Base-by-base conservation (phyloP, 2,113 vertebrate species). In the Lepus europaeus region DNA sequence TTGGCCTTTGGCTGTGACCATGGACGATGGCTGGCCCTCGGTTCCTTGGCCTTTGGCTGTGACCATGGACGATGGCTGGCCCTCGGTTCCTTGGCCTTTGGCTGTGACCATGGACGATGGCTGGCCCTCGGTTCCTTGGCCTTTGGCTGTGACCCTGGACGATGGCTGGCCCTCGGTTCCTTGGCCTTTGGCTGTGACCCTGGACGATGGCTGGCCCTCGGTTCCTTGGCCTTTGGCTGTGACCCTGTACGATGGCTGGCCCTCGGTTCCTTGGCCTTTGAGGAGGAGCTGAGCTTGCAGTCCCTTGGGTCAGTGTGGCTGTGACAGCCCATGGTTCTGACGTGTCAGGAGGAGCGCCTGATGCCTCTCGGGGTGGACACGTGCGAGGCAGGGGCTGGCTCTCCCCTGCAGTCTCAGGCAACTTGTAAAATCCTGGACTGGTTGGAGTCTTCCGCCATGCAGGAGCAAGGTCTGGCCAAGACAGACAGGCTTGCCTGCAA, bases 391-490 rank as follows among this genome's bases (percentile, higher is more conserved):
- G 61, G 64, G 53, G n/a, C 78, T 89, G 0, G 19, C 39, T 33
- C 33, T 66, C 25, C 53, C 70, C 82, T 56, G 31, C 49, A 39
- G 4, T 33, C 25, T 72, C 74, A 91, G n/a, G 59, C 82, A 70
- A n/a, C 76, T 83, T 88, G 91, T 83, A 45, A 77, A 89, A 53
- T 56, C 23, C 77, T 56, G 79, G 16, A 22, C 76, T 39, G 7
- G 14, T 8, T 39, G 23, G 61, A 78, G 77, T 36, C 82, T 33
- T 49, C 56, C 45, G 36, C 9, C 1, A 51, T 59, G 2, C 16
- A 4, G 9, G 76, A 87, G 36, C 90, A 78, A 89, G 68, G 85
- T 89, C n/a, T 68, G 51, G 89, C 56, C 53, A 66, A 89, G 87
- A 95, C 79, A 74, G 49, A 96, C 59, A 39, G 61, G 45, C 92